Evolutionary conservation across 2,797 vertebrate species (phyloP).

Genomic region (Lophius americanus): DNA sequence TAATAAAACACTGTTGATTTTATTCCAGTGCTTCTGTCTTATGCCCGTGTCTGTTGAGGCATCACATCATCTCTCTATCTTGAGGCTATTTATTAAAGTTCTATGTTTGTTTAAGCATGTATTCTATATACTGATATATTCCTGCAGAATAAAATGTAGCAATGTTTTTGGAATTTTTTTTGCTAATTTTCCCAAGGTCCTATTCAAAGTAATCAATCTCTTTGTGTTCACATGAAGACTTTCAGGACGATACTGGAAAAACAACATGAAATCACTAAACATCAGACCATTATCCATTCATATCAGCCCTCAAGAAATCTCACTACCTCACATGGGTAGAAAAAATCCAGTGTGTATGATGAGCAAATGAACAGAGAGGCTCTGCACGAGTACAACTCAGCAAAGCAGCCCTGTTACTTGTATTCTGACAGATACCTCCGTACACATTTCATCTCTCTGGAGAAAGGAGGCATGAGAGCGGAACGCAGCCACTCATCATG

Average conservation of each 20-base stretch:
- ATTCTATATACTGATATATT: slow-evolving; percentile 8
- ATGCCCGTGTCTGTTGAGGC: slow-evolving; percentile 52
- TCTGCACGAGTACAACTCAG: slow-evolving; percentile 39
- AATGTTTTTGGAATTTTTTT: background rate
- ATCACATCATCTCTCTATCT: slow-evolving; percentile 47
- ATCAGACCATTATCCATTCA: slow-evolving; percentile 18
- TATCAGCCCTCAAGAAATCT: slow-evolving; percentile 11
- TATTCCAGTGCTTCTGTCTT: slow-evolving; percentile 19
- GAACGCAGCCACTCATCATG: slow-evolving; percentile 56
- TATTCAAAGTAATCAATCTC: background rate
- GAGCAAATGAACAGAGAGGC: slow-evolving; percentile 35
- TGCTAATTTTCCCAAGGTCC: background rate
- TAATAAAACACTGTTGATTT: too few relatives aligned
- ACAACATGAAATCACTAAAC: slow-evolving; percentile 7
- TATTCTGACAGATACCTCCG: slow-evolving; percentile 63
- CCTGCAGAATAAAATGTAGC: background rate
- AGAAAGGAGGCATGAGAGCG: slow-evolving; percentile 63
- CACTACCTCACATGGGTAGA: slow-evolving; percentile 24
- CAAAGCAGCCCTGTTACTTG: slow-evolving; percentile 41
- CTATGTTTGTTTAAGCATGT: slow-evolving; percentile 24
- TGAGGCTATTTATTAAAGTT: slow-evolving; percentile 34
- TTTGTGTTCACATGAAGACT: slow-evolving; percentile 6
- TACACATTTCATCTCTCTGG: slow-evolving; percentile 63
- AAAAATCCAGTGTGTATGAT: slow-evolving; percentile 56
- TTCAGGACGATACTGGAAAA: background rate